Conservation (phyloP, 2,113 vertebrate genomes). For the Peucedramus taeniatus region DNA sequence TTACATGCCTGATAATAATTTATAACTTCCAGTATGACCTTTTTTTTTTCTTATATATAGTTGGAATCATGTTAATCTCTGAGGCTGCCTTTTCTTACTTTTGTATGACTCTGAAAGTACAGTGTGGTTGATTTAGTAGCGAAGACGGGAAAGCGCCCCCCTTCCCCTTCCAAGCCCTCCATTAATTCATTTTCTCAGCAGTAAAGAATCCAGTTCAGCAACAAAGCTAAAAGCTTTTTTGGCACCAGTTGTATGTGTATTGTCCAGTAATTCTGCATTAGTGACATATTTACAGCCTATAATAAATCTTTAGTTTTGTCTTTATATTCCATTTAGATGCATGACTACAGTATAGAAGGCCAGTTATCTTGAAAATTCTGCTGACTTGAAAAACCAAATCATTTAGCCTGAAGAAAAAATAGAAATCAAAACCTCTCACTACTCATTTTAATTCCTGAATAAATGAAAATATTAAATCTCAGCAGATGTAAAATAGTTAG, state of each 20-base stretch:
- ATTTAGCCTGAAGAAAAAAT: conserved; percentile 66
- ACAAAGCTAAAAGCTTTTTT: conserved; percentile 90
- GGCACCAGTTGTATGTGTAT: conserved; percentile 76
- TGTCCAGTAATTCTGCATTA: conserved; percentile 84
- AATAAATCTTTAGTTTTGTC: conserved; percentile 81
- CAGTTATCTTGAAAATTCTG: conserved; percentile 72
- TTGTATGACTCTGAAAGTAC: conserved; percentile 71
- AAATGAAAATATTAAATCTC: conserved; percentile 62
- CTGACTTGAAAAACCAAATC: conserved; percentile 75
- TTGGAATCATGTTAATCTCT: conserved; percentile 72
- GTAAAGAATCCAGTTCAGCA: conserved; percentile 83
- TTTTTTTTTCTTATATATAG: conserved; percentile 72
- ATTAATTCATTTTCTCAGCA: conserved; percentile 86
- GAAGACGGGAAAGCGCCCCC: conserved; percentile 68
- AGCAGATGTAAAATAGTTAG: conserved; percentile 25
- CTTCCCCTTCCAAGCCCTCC: conserved; percentile 70
- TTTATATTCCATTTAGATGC: conserved; percentile 79
- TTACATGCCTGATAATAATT: conserved; percentile 67
- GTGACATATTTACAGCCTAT: conserved; percentile 80
- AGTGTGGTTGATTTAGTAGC: conserved; percentile 77
- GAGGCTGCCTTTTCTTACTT: conserved; percentile 58
- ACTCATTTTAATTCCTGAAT: conserved; percentile 60
- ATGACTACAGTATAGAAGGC: conserved; percentile 65
- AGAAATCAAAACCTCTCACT: conserved; percentile 63
- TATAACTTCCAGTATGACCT: conserved; percentile 66